These are phyloP conservation scores for Syngnathus floridae DNA, from an alignment of 2,113 vertebrate genomes.

Conservation along the genomic window DNA sequence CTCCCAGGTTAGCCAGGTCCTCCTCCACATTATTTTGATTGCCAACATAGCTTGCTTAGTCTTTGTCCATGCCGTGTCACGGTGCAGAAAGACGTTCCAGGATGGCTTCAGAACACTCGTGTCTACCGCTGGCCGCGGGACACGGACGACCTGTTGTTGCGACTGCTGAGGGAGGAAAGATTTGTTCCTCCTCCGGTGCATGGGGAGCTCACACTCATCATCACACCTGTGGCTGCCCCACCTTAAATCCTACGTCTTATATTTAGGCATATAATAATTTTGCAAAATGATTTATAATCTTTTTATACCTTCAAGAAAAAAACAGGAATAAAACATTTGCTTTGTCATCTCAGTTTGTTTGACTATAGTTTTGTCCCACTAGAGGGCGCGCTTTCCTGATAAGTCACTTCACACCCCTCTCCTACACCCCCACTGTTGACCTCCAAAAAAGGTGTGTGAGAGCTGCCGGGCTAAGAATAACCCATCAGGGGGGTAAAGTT, in stretches of 20 bases:
- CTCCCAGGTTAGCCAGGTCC: constrained; percentile 73
- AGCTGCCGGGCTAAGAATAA: constrained; percentile 72
- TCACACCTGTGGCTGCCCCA: constrained; percentile 48
- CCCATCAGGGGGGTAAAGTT: constrained; percentile 62
- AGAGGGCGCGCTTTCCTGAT: not conserved
- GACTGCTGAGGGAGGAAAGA: constrained; percentile 80
- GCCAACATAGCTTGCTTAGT: not conserved
- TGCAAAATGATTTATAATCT: not conserved
- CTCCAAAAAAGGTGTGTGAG: constrained; percentile 68
- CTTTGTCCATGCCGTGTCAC: not conserved
- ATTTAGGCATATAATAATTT: not conserved
- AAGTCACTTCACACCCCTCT: constrained; percentile 22
- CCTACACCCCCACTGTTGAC: constrained; percentile 18
- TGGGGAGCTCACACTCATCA: constrained; percentile 77
- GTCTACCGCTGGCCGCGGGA: constrained; percentile 83
- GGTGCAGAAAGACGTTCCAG: constrained; percentile 77
- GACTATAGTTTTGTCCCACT: not conserved
- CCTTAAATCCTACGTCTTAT: constrained; percentile 18
- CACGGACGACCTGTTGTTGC: constrained; percentile 78
- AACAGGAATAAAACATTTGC: too few relatives aligned
- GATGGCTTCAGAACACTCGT: constrained; percentile 86
- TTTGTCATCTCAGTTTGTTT: too few relatives aligned
- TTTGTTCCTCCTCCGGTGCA: constrained; percentile 79
- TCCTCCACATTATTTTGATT: too few relatives aligned
- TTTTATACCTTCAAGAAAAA: not conserved